Base-by-base conservation (phyloP, 1,140 invertebrate genomes). In the Euwallacea similis region DNA sequence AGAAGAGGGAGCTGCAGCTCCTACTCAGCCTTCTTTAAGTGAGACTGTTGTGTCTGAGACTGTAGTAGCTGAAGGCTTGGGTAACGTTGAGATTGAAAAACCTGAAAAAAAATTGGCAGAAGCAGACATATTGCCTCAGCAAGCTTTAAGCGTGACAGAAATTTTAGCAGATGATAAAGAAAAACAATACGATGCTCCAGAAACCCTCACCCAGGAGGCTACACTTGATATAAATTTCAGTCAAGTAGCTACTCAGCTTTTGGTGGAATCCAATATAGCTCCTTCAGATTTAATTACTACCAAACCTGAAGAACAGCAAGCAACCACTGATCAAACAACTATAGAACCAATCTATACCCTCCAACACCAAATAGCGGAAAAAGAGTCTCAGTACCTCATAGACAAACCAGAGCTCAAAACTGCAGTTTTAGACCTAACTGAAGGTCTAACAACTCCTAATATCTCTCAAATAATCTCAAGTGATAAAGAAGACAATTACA, bases 11-110 rank as follows among this genome's bases (percentile, higher is more conserved):
- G 78, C 66, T 55, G 88, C 88, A 21, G 84, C 83, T 64, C 66
- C 85, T 53, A 81, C 76, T 64, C 84, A 86, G 67, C 79, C 80
- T 9, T 72, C 82, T 54, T 74, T 84, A 16, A 83, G 84, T 72
- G 86, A 87, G 80, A 86, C 84, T 7, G 73, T 85, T 10, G 77
- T 88, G 15, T 82, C 83, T 73, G 84, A 88, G 79, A 82, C 84
- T 16, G 71, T 87, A 33, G 66, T 79, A 7, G 80, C 78, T 9
- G 88, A 90, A 79, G 77, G 77, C 70, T 63, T 84, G 13, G 68
- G 75, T 21, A 77, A 80, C 16, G 70, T 80, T 44, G 66, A 75
- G n/a, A 50, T 56, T 41, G 69, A 74, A 21, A 74, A 78, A 75
- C 83, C 84, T 2, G 80, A 83, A 43, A 72, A 73, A 7, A 85